These are phyloP conservation scores for Pseudomugil gertrudae DNA, from an alignment of 2,797 vertebrate species.

Conservation along the genomic window DNA sequence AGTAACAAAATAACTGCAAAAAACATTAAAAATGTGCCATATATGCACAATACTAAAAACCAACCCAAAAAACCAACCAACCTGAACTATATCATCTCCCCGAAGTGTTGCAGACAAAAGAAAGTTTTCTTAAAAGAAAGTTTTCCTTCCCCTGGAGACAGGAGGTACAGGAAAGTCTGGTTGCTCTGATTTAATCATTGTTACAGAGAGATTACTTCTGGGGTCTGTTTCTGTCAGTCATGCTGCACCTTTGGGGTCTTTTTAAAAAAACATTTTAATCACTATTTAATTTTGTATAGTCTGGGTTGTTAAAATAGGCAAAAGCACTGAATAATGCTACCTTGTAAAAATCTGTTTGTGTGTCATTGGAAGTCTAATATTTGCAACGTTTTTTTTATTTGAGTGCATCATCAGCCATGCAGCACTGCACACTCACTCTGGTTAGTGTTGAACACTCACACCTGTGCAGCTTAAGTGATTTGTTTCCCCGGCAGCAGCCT, in stretches of 20 bases:
- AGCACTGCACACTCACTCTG: conserved; percentile 28
- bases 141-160: no score
- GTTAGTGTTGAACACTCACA: conserved; percentile 40
- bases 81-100: no score
- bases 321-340: neutral
- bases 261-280: conserved; percentile 20
- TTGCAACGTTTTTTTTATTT: conserved; percentile 1
- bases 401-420: conserved; percentile 6
- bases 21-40: no score
- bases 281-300: neutral
- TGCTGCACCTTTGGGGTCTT: conserved; percentile 4
- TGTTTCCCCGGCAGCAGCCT: conserved; percentile 46
- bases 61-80: no score
- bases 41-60: no score
- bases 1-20: no score
- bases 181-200: conserved; percentile 10
- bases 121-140: no score
- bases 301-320: neutral
- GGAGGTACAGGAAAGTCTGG: neutral
- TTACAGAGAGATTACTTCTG: neutral
- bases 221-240: conserved; percentile 9
- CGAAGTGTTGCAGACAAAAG: no score
- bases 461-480: conserved; percentile 61
- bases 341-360: neutral
- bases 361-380: neutral